phyloP scores from a whole-genome alignment of 2,797 vertebrate species.

The Discoglossus pictus region DNA sequence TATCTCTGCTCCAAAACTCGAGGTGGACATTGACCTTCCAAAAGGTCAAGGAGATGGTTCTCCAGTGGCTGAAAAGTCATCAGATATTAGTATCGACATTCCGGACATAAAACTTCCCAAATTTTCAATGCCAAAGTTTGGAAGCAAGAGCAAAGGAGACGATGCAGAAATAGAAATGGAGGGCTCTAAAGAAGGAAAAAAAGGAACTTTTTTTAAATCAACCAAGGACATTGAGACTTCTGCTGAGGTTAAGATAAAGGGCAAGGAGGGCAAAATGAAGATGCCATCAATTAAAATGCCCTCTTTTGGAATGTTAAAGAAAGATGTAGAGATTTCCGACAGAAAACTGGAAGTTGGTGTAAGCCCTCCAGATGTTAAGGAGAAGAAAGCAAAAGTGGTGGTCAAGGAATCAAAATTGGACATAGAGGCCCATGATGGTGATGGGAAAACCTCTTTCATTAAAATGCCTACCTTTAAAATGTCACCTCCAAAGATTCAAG shows the following conservation, averaged over 20 bases:
- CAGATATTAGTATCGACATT: slow-evolving; percentile 71
- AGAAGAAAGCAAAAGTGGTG: slow-evolving; percentile 55
- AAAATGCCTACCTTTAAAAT: slow-evolving; percentile 76
- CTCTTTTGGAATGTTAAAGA: slow-evolving; percentile 71
- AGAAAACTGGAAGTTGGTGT: slow-evolving; percentile 12
- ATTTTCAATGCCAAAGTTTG: slow-evolving; percentile 76
- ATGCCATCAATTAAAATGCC: slow-evolving; percentile 74
- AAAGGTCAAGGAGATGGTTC: slow-evolving; percentile 66
- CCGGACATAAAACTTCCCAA: slow-evolving; percentile 73
- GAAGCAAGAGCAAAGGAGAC: slow-evolving; percentile 68
- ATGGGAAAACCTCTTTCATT: slow-evolving; percentile 67
- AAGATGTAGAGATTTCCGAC: slow-evolving; percentile 59
- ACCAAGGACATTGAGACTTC: slow-evolving; percentile 58
- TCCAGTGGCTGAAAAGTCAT: slow-evolving; percentile 65
- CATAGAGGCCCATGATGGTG: slow-evolving; percentile 14
- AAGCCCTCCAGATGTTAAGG: slow-evolving; percentile 62
- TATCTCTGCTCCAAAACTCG: slow-evolving; percentile 77
- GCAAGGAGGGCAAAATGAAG: slow-evolving; percentile 67
- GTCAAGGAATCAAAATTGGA: slow-evolving; percentile 53
- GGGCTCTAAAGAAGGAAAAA: slow-evolving; percentile 55
- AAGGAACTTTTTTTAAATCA: slow-evolving; percentile 53
- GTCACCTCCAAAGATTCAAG: slow-evolving; percentile 70
- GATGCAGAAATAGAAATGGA: slow-evolving; percentile 58
- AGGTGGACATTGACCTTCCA: slow-evolving; percentile 72
- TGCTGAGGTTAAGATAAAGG: slow-evolving; percentile 65